phyloP scores from a whole-genome alignment of 2,113 vertebrate genomes.

The Amia ocellicauda region DNA sequence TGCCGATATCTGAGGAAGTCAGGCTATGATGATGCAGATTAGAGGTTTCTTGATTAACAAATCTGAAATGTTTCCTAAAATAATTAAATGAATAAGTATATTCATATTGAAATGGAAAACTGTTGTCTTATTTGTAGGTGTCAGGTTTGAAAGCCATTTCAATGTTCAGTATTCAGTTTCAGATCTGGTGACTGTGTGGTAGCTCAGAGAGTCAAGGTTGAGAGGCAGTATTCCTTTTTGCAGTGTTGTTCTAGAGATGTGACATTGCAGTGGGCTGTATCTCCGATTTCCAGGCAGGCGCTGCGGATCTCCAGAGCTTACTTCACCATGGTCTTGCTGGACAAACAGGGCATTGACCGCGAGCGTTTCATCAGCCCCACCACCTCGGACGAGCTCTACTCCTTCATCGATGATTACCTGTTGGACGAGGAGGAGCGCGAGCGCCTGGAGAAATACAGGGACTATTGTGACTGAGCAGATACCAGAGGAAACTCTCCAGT shows the following conservation, averaged over 20 bases:
- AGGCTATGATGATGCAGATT: too few relatives aligned
- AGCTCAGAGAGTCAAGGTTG: neutral
- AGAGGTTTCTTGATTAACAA: too few relatives aligned
- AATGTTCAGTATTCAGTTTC: too few relatives aligned
- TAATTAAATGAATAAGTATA: too few relatives aligned
- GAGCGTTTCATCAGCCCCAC: constrained; percentile 82
- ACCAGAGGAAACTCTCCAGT: neutral
- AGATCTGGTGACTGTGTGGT: too few relatives aligned
- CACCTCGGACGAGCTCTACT: constrained; percentile 80
- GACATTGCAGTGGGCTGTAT: rapidly evolving
- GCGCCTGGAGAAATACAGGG: constrained; percentile 55
- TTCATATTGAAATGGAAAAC: too few relatives aligned
- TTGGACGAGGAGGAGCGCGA: constrained; percentile 72
- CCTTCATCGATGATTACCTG: constrained; percentile 82
- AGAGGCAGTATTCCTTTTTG: too few relatives aligned
- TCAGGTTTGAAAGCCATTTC: too few relatives aligned
- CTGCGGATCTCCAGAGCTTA: constrained; percentile 77
- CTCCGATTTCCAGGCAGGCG: constrained; percentile 72
- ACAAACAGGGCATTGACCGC: constrained; percentile 77
- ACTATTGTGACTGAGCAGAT: constrained; percentile 73
- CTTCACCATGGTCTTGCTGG: constrained; percentile 88
- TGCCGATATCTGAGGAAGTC: too few relatives aligned
- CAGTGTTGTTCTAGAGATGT: too few relatives aligned
- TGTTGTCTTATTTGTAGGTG: too few relatives aligned
- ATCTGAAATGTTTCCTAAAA: too few relatives aligned